phyloP scores from a whole-genome alignment of 2,797 vertebrate genomes.

The Anguilla marmorata region DNA sequence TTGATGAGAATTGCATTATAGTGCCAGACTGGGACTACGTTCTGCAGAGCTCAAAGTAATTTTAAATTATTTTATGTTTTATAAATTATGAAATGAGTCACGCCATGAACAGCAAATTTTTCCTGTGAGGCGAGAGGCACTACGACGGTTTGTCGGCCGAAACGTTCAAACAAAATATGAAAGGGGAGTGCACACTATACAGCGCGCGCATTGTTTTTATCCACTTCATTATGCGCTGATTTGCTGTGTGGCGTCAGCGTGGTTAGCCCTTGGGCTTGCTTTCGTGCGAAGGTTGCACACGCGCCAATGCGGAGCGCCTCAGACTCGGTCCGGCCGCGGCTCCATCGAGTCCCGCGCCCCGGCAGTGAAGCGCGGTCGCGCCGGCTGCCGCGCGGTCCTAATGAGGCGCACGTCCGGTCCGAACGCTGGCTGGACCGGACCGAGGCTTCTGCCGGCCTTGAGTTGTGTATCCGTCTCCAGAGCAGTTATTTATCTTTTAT shows the following conservation, averaged over 20 bases:
- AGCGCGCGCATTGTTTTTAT: not conserved
- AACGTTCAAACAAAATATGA: not conserved
- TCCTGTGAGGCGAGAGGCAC: not conserved
- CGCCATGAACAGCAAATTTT: not conserved
- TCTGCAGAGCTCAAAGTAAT: not conserved
- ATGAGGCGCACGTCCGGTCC: not conserved
- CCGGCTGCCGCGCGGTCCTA: not conserved
- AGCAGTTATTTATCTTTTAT: slow-evolving; percentile 8
- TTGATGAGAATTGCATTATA: not conserved
- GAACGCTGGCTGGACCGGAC: not conserved
- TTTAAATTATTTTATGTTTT: not conserved
- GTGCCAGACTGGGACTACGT: no score
- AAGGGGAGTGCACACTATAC: not conserved
- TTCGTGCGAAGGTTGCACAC: not conserved
- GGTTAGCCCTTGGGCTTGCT: not conserved
- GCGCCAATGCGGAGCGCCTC: no score
- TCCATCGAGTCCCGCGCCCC: not conserved
- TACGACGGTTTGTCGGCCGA: not conserved
- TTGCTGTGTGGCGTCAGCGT: not conserved
- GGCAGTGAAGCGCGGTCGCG: not conserved
- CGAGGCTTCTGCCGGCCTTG: not conserved
- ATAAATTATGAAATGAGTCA: not conserved
- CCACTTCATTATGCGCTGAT: not conserved
- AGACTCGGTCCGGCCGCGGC: not conserved
- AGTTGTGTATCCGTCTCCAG: not conserved